phyloP scores from a whole-genome alignment of 2,113 vertebrate genomes.

The Carettochelys insculpta region DNA sequence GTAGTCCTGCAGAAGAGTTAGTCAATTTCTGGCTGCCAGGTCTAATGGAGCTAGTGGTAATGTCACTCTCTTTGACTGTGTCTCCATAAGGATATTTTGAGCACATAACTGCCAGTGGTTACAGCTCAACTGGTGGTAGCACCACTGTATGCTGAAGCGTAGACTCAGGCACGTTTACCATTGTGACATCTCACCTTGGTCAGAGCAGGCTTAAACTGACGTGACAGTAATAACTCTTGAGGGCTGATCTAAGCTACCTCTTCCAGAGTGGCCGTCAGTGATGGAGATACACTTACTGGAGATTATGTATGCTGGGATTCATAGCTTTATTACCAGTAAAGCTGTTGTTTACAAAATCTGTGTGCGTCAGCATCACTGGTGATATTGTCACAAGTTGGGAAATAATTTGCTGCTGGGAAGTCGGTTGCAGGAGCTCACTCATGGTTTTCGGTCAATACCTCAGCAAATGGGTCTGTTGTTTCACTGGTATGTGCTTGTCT shows the following conservation, averaged over 20 bases:
- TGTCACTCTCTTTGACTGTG: slow-evolving; percentile 4
- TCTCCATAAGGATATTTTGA: accelerated
- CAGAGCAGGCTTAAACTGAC: background rate
- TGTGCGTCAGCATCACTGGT: background rate
- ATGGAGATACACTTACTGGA: slow-evolving; percentile 20
- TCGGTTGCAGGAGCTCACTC: background rate
- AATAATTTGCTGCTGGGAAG: background rate
- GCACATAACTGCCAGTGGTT: background rate
- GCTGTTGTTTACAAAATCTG: background rate
- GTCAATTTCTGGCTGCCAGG: too few relatives aligned
- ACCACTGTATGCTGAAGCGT: background rate
- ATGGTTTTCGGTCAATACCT: background rate
- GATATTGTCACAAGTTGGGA: background rate
- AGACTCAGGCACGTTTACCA: background rate
- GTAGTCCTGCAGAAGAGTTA: too few relatives aligned
- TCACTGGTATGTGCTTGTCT: background rate
- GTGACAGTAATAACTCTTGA: slow-evolving; percentile 5
- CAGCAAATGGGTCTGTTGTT: background rate
- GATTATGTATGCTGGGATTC: background rate
- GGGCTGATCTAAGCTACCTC: slow-evolving; percentile 9
- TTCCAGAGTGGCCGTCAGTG: background rate
- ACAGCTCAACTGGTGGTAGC: background rate
- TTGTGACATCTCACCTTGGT: background rate
- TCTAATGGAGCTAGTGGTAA: background rate
- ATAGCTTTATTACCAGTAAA: background rate